Conservation (phyloP, 92 coral and sea anemone genomes). For the Heteractis magnifica region DNA sequence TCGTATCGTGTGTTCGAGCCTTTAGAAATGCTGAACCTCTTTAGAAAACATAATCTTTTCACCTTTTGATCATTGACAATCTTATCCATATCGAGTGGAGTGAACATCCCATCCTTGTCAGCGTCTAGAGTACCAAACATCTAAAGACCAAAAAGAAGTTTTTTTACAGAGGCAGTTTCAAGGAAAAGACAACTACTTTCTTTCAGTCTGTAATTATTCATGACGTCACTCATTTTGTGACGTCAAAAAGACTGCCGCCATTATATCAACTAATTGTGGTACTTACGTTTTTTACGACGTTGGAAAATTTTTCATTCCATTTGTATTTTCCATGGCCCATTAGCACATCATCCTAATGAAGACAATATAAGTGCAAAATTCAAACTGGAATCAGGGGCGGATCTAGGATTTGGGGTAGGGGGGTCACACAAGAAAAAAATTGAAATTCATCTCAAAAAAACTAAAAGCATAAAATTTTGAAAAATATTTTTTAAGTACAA, state of each 20-base stretch:
- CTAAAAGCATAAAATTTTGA: too few relatives aligned
- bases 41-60: background rate
- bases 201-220: too few relatives aligned
- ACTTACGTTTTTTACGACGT: slow-evolving; percentile 41
- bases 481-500: too few relatives aligned
- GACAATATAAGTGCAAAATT: background rate
- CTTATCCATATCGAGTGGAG: slow-evolving; percentile 14
- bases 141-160: slow-evolving; percentile 21
- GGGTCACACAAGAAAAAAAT: too few relatives aligned
- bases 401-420: too few relatives aligned
- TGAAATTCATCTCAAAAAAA: too few relatives aligned
- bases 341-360: slow-evolving; percentile 31
- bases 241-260: too few relatives aligned
- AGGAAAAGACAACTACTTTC: background rate
- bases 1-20: too few relatives aligned
- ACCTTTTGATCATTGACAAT: slow-evolving; percentile 24
- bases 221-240: too few relatives aligned
- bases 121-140: slow-evolving; percentile 51
- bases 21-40: too few relatives aligned
- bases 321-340: slow-evolving; percentile 30
- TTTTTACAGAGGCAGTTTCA: background rate
- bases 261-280: background rate
- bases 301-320: slow-evolving; percentile 50
- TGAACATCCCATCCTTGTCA: slow-evolving; percentile 43
- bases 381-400: too few relatives aligned